These are phyloP conservation scores for Apostichopus parvimensis DNA, from an alignment of 35 echinoderm and acorn worm genomes.

Conservation along the genomic window DNA sequence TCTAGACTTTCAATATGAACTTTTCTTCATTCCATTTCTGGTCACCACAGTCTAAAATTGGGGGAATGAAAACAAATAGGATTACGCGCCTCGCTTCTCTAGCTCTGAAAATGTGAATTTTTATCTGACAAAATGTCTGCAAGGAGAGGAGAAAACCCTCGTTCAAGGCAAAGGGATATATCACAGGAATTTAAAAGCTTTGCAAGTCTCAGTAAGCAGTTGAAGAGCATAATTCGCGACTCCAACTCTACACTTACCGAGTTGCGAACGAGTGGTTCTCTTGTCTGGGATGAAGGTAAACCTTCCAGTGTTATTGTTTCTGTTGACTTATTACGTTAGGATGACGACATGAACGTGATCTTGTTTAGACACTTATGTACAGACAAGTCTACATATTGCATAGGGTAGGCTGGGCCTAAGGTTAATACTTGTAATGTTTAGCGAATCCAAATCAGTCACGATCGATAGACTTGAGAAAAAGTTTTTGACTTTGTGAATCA, in stretches of 20 bases:
- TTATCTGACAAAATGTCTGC: slow-evolving; percentile 54
- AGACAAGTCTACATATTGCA: too few species aligned
- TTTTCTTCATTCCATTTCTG: too few species aligned
- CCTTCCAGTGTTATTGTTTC: background rate
- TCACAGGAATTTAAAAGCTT: slow-evolving; percentile 73
- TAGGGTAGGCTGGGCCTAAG: too few species aligned
- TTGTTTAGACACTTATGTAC: background rate
- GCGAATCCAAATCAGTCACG: too few species aligned
- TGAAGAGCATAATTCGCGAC: slow-evolving; percentile 79
- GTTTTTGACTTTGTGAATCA: too few species aligned
- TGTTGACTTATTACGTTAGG: background rate
- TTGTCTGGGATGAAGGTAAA: slow-evolving; percentile 36
- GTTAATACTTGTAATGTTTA: too few species aligned
- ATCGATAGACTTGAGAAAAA: too few species aligned
- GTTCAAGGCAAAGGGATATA: slow-evolving; percentile 64
- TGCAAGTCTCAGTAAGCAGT: slow-evolving; percentile 64
- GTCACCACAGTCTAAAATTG: too few species aligned
- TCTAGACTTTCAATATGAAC: too few species aligned
- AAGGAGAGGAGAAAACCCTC: slow-evolving; percentile 56
- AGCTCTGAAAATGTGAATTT: background rate
- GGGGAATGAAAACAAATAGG: too few species aligned
- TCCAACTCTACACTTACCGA: slow-evolving; percentile 73
- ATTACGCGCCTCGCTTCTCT: too few species aligned
- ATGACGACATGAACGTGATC: background rate
- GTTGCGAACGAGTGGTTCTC: slow-evolving; percentile 41